Base-by-base conservation (phyloP, 1,140 invertebrate species). In the Carposina sasakii region DNA sequence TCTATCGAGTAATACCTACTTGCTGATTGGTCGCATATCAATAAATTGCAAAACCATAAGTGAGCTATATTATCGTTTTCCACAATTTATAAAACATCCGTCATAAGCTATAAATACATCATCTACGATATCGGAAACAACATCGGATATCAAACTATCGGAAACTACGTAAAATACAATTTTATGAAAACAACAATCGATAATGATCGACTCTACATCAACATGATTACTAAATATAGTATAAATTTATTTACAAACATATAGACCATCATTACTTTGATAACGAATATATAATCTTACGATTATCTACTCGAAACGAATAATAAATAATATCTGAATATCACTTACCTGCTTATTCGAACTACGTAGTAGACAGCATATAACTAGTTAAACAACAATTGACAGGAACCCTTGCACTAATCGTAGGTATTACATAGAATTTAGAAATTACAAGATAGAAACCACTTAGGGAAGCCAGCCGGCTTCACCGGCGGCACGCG, bases 351-450 rank as follows among this genome's bases (percentile, higher is more conserved):
- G n/a, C n/a, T n/a, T n/a, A n/a, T n/a, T n/a, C n/a, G n/a, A n/a
- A n/a, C n/a, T n/a, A n/a, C n/a, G n/a, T n/a, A n/a, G n/a, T n/a
- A n/a, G n/a, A n/a, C n/a, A n/a, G n/a, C n/a, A n/a, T n/a, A n/a
- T n/a, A n/a, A n/a, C n/a, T n/a, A n/a, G n/a, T 65, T 42, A 34
- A 70, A 67, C 50, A 75, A 71, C 65, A 78, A 77, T 78, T 77
- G 75, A 81, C 73, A 69, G 62, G 28, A 54, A 63, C 59, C 52
- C 54, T 54, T 57, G 20, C 45, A 51, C 36, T 56, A 39, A 8
- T 52, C 48, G 48, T 59, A 54, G 44, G 17, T 33, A 6, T 6
- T 12, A 6, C 12, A 28, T 39, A 39, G 36, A 21, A 39, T 12
- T 39, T 12, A 20, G 20, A 1, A 10, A 30, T 24, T 40, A 17